Evolutionary conservation across 2,113 vertebrate genomes (phyloP), one percentile per base, ranked within the genome.

Genomic region (Dromas ardeola): DNA sequence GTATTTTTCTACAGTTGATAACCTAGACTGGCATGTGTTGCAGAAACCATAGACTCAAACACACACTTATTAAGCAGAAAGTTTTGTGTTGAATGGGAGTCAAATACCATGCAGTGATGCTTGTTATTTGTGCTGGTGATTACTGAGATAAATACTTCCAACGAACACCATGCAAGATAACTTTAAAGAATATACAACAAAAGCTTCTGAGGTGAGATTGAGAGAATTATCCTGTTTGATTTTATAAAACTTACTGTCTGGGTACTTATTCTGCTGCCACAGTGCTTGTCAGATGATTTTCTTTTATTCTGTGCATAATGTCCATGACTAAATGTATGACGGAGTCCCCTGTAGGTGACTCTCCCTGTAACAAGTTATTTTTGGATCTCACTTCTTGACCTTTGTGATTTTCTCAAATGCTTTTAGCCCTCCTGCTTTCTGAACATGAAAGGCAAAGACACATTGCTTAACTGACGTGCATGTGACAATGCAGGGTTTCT

Each of bases 401-500:
- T 86, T 27, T 36, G 22, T 80, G 23, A 56, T 79, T 80, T 88
- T 91, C 40, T 84, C 53, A 62, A 47, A 42, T 83, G 53, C 65
- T 66, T 80, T 76, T 73, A 49, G 27, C 45, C 49, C 40, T 88
- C 43, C 36, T 84, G 40, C 69, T 91, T 81, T 88, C 84, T 65
- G 52, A 88, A 62, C 10, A 40, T 55, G 59, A 43, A 26, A 61
- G 36, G 15, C 40, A 89, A 84, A 66, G 8, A 5, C 5, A 25
- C 59, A 14, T 66, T 0, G 0, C 56, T 90, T 50, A 76, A 81
- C 4, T 50, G 18, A 47, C 0, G 0, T 40, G 65, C 7, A 8
- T 73, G 5, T 76, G 17, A 43, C 30, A 73, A 2, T 45, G 63
- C 8, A 53, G 18, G 3, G 6, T 78, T 91, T 86, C 13, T 73